Percentiles rank a stretch among this genome's conserved stretches.
These are phyloP conservation scores for Xiphophorus birchmanni DNA, from an alignment of 2,797 vertebrate species.

Conservation along the genomic window DNA sequence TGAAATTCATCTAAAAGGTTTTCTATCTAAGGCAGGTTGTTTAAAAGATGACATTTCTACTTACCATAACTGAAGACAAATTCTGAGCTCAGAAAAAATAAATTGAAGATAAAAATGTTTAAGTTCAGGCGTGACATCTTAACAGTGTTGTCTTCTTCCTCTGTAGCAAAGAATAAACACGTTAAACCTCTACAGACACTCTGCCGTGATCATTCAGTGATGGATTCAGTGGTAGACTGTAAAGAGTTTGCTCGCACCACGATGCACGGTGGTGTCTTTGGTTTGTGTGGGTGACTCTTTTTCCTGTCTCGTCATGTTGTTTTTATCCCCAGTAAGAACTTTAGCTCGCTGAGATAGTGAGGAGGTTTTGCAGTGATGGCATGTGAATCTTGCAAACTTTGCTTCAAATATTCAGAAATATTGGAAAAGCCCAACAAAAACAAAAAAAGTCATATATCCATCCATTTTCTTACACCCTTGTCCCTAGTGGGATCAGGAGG, in stretches of 20 bases:
- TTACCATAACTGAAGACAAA: neutral
- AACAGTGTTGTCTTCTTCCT: neutral
- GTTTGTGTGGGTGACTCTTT: slow-evolving; percentile 15
- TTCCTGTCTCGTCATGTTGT: slow-evolving; percentile 9
- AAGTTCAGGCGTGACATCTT: neutral
- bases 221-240: neutral
- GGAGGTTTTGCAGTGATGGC: neutral
- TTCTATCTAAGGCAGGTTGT: too few species aligned
- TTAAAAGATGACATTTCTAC: neutral
- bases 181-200: neutral
- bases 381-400: neutral
- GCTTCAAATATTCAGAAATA: neutral
- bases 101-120: neutral
- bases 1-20: neutral
- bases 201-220: neutral
- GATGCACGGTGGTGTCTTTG: neutral
- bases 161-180: neutral
- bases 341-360: neutral
- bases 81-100: neutral
- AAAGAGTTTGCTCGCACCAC: neutral
- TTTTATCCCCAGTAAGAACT: neutral
- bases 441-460: too few species aligned
- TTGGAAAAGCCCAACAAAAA: too few species aligned
- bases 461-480: too few species aligned
- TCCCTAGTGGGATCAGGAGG: too few species aligned